phyloP scores from a whole-genome alignment of 2,113 vertebrate genomes.

The Eudorcas thomsonii region DNA sequence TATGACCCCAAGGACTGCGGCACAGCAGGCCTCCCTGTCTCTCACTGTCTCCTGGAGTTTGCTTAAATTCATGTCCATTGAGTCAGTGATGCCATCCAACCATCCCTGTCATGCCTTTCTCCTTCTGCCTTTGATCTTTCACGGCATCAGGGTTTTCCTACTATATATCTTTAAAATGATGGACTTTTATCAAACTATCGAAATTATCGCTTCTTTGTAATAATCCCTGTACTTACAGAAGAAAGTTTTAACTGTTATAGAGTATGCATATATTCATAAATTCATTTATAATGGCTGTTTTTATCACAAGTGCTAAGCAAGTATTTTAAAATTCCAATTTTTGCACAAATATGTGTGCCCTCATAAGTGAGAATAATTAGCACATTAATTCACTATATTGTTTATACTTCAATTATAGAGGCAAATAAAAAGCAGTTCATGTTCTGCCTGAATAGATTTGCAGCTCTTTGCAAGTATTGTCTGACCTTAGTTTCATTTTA shows the following conservation, averaged over 20 bases:
- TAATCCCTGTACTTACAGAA: not conserved
- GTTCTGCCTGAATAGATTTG: constrained; percentile 22
- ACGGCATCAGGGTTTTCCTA: not conserved
- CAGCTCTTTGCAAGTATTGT: not conserved
- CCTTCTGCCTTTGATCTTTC: not conserved
- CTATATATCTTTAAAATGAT: not conserved
- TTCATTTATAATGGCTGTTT: not conserved
- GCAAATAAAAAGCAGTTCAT: constrained; percentile 18
- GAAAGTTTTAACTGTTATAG: constrained; percentile 36
- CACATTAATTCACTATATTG: constrained; percentile 5
- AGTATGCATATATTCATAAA: not conserved
- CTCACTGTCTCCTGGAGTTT: not conserved
- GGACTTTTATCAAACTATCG: not conserved
- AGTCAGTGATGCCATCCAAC: not conserved
- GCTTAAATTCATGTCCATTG: not conserved
- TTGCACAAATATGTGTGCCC: not conserved
- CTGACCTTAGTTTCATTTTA: not conserved
- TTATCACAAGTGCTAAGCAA: constrained; percentile 4
- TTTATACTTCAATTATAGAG: constrained; percentile 41
- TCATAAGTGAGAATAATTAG: constrained; percentile 47
- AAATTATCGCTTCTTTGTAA: not conserved
- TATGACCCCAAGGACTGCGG: not conserved
- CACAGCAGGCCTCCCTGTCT: not conserved
- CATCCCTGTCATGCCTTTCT: not conserved
- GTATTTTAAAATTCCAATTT: constrained; percentile 6